Evolutionary conservation across 2,797 vertebrate species (phyloP).

Genomic region (Gastrophryne carolinensis): DNA sequence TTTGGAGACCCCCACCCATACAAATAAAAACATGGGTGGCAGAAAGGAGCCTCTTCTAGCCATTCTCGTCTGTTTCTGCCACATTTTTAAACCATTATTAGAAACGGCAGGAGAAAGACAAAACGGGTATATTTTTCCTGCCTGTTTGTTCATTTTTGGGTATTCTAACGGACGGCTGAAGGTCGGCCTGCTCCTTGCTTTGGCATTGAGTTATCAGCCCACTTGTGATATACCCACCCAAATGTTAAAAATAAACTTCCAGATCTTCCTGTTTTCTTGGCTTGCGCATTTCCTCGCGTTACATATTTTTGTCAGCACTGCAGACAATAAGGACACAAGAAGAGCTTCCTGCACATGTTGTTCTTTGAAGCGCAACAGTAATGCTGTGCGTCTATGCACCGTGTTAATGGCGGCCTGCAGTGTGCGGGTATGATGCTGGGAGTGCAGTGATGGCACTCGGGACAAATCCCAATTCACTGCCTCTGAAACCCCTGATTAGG

Average conservation of each 20-base stretch:
- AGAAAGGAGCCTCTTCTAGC: too few species aligned
- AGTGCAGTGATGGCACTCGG: too few species aligned
- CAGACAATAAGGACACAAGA: conserved; percentile 53
- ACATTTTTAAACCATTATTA: too few species aligned
- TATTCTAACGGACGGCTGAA: too few species aligned
- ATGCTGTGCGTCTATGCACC: not conserved
- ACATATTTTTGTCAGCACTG: conserved; percentile 61
- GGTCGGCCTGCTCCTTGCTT: not conserved
- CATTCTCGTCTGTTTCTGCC: too few species aligned
- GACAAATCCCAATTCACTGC: too few species aligned
- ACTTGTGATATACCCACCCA: conserved; percentile 65
- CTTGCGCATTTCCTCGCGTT: conserved; percentile 70
- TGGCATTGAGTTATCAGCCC: not conserved
- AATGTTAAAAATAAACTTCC: conserved; percentile 69
- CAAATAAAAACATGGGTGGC: too few species aligned
- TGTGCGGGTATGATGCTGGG: not conserved
- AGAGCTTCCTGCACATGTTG: conserved; percentile 77
- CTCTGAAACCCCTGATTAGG: too few species aligned
- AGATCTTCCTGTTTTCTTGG: conserved; percentile 75
- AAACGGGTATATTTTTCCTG: not conserved
- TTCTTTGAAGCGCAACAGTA: conserved; percentile 53
- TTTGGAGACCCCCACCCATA: too few species aligned
- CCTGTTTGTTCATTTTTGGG: not conserved
- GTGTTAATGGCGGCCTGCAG: not conserved
- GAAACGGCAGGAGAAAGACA: too few species aligned